These are phyloP conservation scores for Pelochelys cantorii DNA, from an alignment of 2,797 vertebrate genomes.

Conservation along the genomic window DNA sequence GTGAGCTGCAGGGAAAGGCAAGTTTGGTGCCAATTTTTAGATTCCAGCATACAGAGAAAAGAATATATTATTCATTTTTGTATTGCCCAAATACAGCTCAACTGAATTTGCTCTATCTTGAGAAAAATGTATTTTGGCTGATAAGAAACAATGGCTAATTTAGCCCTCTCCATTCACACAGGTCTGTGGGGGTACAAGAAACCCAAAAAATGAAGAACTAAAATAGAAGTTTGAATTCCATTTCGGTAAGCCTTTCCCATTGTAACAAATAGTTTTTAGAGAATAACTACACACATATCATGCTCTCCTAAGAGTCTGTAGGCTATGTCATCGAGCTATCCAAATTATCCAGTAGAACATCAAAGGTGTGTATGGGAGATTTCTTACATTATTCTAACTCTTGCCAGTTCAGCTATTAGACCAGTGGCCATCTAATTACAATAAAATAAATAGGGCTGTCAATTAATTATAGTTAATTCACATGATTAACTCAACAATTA, in stretches of 20 bases:
- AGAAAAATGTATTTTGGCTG: neutral
- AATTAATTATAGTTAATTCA: too few relatives aligned
- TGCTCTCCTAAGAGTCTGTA: neutral
- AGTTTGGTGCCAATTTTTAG: neutral
- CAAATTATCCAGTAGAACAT: neutral
- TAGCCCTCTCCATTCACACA: neutral
- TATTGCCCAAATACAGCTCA: neutral
- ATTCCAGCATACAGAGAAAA: neutral
- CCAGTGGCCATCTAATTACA: neutral
- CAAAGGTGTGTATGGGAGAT: rapidly evolving
- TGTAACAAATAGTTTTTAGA: neutral
- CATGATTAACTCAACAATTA: too few relatives aligned
- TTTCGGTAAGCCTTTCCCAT: neutral
- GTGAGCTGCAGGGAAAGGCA: neutral
- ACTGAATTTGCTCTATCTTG: too few relatives aligned
- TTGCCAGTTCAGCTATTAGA: neutral
- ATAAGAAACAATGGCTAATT: neutral
- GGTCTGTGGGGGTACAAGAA: rapidly evolving
- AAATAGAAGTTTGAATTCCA: neutral
- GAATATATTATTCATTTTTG: neutral
- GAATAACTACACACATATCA: neutral
- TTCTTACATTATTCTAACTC: neutral
- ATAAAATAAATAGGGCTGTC: too few relatives aligned
- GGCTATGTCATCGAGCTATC: neutral
- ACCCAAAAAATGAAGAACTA: neutral